phyloP scores from a whole-genome alignment of 2,113 vertebrate species.

The Arizona elegans region DNA sequence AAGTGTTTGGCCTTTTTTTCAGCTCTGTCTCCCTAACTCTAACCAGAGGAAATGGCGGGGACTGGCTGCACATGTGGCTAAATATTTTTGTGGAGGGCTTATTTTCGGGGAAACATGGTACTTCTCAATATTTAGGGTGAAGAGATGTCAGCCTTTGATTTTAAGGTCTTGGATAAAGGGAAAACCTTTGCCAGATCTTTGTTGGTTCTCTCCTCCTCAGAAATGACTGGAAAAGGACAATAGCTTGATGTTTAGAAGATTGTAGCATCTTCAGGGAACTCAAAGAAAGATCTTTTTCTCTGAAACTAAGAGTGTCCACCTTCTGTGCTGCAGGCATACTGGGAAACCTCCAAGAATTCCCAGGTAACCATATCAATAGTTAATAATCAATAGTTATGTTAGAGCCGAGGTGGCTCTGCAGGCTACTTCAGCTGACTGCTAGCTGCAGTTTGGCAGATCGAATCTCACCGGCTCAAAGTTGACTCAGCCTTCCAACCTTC shows the following conservation, averaged over 20 bases:
- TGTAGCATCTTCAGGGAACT: not conserved
- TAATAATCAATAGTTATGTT: not conserved
- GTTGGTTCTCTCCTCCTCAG: not conserved
- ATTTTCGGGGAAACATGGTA: too few species aligned
- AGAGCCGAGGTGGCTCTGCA: too few species aligned
- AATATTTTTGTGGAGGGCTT: too few species aligned
- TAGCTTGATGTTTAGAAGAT: not conserved
- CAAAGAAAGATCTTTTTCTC: not conserved
- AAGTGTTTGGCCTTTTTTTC: too few species aligned
- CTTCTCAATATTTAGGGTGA: not conserved
- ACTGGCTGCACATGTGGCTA: too few species aligned
- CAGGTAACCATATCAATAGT: not conserved
- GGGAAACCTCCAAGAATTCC: not conserved
- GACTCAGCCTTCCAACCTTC: too few species aligned
- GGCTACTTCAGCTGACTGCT: too few species aligned
- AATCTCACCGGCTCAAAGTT: too few species aligned
- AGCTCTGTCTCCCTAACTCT: too few species aligned
- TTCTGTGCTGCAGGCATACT: not conserved
- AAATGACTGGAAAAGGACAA: not conserved
- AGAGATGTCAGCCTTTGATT: not conserved
- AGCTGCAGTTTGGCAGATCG: too few species aligned
- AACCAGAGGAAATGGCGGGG: too few species aligned
- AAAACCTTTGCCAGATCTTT: not conserved
- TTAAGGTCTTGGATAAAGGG: not conserved
- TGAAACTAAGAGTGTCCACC: not conserved